Conservation (phyloP, 2,888 invertebrate genomes). For the Mylabris sibirica region DNA sequence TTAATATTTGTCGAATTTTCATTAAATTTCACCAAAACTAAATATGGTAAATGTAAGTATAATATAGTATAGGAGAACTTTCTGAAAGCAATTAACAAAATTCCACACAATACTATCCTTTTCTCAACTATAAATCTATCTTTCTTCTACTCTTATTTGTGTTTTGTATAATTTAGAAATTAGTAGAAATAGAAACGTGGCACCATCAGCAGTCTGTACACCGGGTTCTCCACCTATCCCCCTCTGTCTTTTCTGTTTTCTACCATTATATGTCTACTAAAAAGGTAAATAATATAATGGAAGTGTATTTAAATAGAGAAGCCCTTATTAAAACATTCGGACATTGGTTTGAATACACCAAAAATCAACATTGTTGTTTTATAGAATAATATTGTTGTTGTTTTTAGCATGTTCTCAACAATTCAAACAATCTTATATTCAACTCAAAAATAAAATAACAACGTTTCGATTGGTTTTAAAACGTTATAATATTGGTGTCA, state of each 20-base stretch:
- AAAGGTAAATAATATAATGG: slow-evolving; percentile 47
- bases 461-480: too few relatives aligned
- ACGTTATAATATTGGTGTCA: too few relatives aligned
- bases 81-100: slow-evolving; percentile 56
- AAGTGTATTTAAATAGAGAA: slow-evolving; percentile 53
- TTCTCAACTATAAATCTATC: slow-evolving; percentile 22
- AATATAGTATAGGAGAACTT: slow-evolving; percentile 26
- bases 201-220: slow-evolving; percentile 22
- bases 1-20: slow-evolving; percentile 2
- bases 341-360: slow-evolving; percentile 44
- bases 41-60: neutral
- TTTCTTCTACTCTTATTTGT: neutral
- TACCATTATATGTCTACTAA: too few relatives aligned
- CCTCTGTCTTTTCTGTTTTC: slow-evolving; percentile 43
- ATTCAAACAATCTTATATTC: neutral
- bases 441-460: too few relatives aligned
- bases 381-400: neutral
- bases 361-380: slow-evolving; percentile 23
- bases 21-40: neutral
- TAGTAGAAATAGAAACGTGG: slow-evolving; percentile 52
- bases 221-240: too few relatives aligned
- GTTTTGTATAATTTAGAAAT: slow-evolving; percentile 53
- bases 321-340: slow-evolving; percentile 51
- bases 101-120: slow-evolving; percentile 41
- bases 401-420: slow-evolving; percentile 3